Evolutionary conservation across 2,797 vertebrate genomes (phyloP).

Genomic region (Distichodus sexfasciatus): DNA sequence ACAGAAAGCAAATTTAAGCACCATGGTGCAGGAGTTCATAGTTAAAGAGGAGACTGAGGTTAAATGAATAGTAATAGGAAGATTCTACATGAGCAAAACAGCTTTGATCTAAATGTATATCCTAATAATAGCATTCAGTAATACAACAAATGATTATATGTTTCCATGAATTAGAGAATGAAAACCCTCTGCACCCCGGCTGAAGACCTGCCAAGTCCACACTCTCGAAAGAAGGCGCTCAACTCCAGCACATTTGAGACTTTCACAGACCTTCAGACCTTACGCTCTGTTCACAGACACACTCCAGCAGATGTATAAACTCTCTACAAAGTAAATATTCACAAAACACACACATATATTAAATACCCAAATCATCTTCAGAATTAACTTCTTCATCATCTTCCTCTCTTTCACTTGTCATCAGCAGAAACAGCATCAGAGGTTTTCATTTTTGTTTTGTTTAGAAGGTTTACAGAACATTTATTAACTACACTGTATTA

Average conservation of each 20-base stretch:
- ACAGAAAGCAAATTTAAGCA: too few species aligned
- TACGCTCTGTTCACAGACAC: constrained; percentile 45
- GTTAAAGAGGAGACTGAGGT: too few species aligned
- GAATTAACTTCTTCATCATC: not conserved
- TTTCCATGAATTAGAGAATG: constrained; percentile 62
- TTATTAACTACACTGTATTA: not conserved
- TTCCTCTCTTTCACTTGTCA: too few species aligned
- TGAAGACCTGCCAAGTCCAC: constrained; percentile 53
- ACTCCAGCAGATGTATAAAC: constrained; percentile 4
- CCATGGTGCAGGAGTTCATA: too few species aligned
- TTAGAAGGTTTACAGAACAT: not conserved
- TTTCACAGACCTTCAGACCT: constrained; percentile 65
- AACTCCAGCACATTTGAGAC: constrained; percentile 64
- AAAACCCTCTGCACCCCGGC: constrained; percentile 66
- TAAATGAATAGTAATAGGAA: too few species aligned
- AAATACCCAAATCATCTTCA: not conserved
- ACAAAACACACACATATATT: not conserved
- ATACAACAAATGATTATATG: not conserved
- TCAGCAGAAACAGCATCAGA: too few species aligned
- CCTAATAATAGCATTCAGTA: too few species aligned
- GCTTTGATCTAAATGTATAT: too few species aligned
- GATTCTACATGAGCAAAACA: too few species aligned
- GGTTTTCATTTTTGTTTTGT: not conserved
- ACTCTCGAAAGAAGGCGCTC: constrained; percentile 35
- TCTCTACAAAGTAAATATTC: not conserved